These are phyloP conservation scores for Conops quadrifasciatus DNA, from an alignment of 2,888 invertebrate genomes.

Conservation along the genomic window DNA sequence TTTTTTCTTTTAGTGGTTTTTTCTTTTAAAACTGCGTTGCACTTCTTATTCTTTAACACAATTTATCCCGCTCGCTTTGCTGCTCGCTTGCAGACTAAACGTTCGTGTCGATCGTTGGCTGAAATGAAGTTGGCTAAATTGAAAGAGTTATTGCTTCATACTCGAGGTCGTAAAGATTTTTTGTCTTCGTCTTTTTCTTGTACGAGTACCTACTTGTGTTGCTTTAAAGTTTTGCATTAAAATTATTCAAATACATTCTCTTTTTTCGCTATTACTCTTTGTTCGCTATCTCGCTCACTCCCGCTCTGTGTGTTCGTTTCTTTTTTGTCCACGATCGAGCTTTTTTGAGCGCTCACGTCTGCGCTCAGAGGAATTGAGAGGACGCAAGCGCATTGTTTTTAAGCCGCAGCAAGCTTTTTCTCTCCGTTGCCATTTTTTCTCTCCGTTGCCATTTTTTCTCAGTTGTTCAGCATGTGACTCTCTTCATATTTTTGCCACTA, in stretches of 20 bases:
- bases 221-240: no score
- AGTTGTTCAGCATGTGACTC: no score
- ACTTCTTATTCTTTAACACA: not conserved
- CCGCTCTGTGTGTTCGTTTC: not conserved
- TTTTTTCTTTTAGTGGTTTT: conserved; percentile 10
- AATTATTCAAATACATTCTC: no score
- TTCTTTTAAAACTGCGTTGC: conserved; percentile 4
- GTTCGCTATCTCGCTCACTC: not conserved
- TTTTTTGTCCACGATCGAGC: not conserved
- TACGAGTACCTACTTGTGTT: no score
- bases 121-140: conserved; percentile 54
- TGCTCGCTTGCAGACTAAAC: conserved; percentile 64
- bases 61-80: conserved; percentile 58
- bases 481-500: no score
- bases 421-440: not conserved
- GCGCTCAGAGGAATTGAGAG: not conserved
- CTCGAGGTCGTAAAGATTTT: not conserved
- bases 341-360: not conserved
- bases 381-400: no score
- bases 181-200: conserved; percentile 19
- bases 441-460: not conserved
- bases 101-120: conserved; percentile 55
- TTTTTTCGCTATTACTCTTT: not conserved
- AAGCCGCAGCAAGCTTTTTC: not conserved
- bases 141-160: not conserved